Evolutionary conservation across 2,113 vertebrate genomes (phyloP), one percentile per base, ranked within the genome.

Genomic region (Bufo bufo): DNA sequence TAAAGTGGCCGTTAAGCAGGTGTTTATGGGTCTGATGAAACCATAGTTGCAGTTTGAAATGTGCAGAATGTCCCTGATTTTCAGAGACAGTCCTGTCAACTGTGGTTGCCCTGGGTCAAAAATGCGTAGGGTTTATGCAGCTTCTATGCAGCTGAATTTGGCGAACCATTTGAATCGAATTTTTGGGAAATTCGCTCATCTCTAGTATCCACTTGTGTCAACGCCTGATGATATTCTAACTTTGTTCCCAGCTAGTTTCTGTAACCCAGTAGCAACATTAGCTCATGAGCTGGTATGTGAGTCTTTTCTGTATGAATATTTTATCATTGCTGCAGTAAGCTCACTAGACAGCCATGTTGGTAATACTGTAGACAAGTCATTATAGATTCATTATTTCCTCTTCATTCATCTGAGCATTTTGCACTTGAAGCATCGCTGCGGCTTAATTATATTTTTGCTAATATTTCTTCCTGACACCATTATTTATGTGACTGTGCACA

Each of bases 361-460:
- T 81, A 19, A 59, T 81, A 61, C 33, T 61, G 78, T 58, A 81
- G 78, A 43, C 78, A 81, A 75, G 72, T 75, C 72, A 75, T 75
- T 75, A 75, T 75, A 50, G 45, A 50, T 75, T 75, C 72, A 75
- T 75, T 75, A 75, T 75, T 49, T 75, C 47, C 49, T 75, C 45
- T 20, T 75, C 47, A 59, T 10, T 61, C 58, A 80, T 80, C 52
- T 80, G 14, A 13, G 33, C 33, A 81, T 81, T 61, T 81, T 81
- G 23, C 23, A 78, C 77, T 14, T n/a, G 52, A 54, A 54, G 77
- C 50, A 78, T 23, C 10, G 20, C 50, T 78, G 20, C 54, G 49
- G 23, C 54, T 33, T 80, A 80, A 75, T 75, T 58, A 80, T 56
- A 17, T 58, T 80, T 80, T 78, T 78, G 49, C n/a, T 78, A 54